These are phyloP conservation scores for Dunckerocampus dactyliophorus DNA, from an alignment of 2,113 vertebrate genomes.

Conservation along the genomic window DNA sequence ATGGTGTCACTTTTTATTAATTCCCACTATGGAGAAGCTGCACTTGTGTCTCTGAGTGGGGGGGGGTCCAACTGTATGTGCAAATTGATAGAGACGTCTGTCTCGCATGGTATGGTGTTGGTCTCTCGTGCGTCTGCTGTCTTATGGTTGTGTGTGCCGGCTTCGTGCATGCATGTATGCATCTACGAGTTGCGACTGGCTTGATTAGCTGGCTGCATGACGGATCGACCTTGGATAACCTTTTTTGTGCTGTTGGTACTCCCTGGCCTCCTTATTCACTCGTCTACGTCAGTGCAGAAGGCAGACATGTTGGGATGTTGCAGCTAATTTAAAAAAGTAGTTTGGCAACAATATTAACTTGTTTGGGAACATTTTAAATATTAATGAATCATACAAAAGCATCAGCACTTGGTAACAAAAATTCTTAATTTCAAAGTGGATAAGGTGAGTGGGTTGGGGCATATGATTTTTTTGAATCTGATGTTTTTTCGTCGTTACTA, in stretches of 20 bases:
- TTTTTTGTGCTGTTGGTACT: constrained; percentile 49
- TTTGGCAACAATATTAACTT: no score
- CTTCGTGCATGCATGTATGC: constrained; percentile 1
- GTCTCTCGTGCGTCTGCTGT: neutral
- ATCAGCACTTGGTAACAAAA: neutral
- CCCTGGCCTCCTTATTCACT: constrained; percentile 16
- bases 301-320: neutral
- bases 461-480: no score
- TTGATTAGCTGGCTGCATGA: constrained; percentile 52
- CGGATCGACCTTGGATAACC: constrained; percentile 62
- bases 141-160: neutral
- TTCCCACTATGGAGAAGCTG: neutral
- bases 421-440: neutral
- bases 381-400: no score
- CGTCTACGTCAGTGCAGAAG: constrained; percentile 19
- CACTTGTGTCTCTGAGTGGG: constrained; percentile 8
- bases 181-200: constrained; percentile 21
- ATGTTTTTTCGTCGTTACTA: no score
- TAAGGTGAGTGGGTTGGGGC: no score
- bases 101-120: neutral
- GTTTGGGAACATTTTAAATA: no score
- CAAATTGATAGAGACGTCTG: neutral
- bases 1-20: constrained; percentile 7
- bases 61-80: constrained; percentile 28
- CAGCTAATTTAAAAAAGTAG: no score